Base-by-base conservation (phyloP, 1,140 invertebrate genomes). In the Drosophila watanabei region DNA sequence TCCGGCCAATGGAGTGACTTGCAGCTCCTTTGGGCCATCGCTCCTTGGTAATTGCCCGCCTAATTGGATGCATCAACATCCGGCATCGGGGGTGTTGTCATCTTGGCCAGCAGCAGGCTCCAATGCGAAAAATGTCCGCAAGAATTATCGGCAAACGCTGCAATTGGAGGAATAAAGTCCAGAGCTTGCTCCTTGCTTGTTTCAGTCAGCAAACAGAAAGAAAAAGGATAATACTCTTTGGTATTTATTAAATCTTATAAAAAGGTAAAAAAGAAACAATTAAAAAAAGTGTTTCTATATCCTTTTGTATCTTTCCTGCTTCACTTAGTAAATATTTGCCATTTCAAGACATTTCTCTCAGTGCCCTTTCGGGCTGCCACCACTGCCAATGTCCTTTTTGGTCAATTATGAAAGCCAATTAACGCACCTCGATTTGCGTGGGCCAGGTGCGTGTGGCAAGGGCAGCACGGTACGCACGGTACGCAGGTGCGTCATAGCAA, bases 61-160 rank as follows among this genome's bases (percentile, higher is more conserved):
- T 88, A 88, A 88, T 88, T 88, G 85, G 78, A 62, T 84, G 80
- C 85, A 89, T 79, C 78, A 76, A 82, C 83, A 81, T 75, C 61
- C 78, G 68, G 79, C 83, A 81, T 69, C 43, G 45, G 51, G 51
- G 4, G 3, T 46, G 51, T 46, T 66, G 70, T 76, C 71, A 71
- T 79, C 80, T 64, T 61, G 54, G 37, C 30, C 54, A 30, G 20
- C 33, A 32, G 28, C 14, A 8, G 33, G 20, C 46, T 30, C 35
- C 41, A 63, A 75, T 39, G 37, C 41, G 69, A 52, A 60, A 75
- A 52, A 48, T 78, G 30, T 59, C 63, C 49, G 16, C 56, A 48
- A 46, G 75, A 69, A 64, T 28, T 54, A 52, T 56, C 24, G 20
- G 57, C n/a, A 20, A 18, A 72, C 10, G 51, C 33, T 64, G 70